These are phyloP conservation scores for Scaptomyza graminum DNA, from an alignment of 1,140 invertebrate genomes.

Conservation along the genomic window DNA sequence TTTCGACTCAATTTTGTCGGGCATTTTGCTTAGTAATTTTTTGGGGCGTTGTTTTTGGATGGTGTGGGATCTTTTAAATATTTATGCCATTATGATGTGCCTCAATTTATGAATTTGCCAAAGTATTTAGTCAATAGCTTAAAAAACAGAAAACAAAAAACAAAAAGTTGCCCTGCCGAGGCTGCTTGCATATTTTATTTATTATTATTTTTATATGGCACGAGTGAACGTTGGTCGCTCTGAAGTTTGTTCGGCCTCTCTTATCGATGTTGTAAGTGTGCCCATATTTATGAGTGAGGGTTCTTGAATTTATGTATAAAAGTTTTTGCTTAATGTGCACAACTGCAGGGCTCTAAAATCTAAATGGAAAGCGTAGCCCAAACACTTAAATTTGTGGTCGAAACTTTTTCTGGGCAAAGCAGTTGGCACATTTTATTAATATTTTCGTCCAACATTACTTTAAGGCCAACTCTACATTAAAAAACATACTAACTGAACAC, in stretches of 20 bases:
- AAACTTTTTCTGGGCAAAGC: constrained; percentile 16
- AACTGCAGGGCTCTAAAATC: constrained; percentile 52
- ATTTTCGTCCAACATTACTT: too few species aligned
- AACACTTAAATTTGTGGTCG: constrained; percentile 25
- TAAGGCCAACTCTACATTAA: too few species aligned
- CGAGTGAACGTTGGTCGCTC: not conserved
- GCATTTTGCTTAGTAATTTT: constrained; percentile 54
- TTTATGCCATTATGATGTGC: constrained; percentile 70
- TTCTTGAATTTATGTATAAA: constrained; percentile 71
- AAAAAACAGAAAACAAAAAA: constrained; percentile 16
- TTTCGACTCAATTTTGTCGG: constrained; percentile 71
- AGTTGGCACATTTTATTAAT: not conserved
- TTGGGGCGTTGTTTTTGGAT: constrained; percentile 21
- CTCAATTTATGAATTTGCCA: constrained; percentile 80
- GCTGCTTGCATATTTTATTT: constrained; percentile 71
- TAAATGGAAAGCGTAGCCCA: constrained; percentile 44
- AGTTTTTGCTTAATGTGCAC: constrained; percentile 67
- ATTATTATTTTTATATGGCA: constrained; percentile 18
- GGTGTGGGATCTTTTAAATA: constrained; percentile 62
- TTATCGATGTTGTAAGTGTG: constrained; percentile 61
- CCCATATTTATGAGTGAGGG: constrained; percentile 64
- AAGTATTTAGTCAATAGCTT: constrained; percentile 82
- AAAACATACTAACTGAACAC: too few species aligned
- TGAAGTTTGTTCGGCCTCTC: constrained; percentile 17
- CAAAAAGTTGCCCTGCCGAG: constrained; percentile 13